Evolutionary conservation across 2,888 invertebrate species (phyloP), one percentile per base, ranked within the genome.

Genomic region (Lochmaea crataegi): DNA sequence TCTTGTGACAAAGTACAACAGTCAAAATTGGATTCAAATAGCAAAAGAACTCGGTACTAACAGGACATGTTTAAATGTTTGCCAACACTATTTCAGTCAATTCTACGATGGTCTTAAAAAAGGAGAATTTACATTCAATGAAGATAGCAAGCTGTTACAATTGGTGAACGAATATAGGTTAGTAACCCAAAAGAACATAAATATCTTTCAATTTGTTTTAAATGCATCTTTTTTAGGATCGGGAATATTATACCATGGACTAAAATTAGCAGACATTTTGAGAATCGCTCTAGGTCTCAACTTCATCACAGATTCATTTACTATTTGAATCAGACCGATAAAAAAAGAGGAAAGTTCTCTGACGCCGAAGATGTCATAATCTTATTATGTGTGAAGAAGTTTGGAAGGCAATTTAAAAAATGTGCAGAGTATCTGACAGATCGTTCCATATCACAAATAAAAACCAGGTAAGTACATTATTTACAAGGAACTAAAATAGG

Each of bases 161-260:
- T 85, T 93, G 1, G 89, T 96, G 0, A 89, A 91, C n/a, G 87
- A 87, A 74, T 90, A 91, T 76, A 90, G 88, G 76, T 66, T 41
- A 56, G 65, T 45, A 9, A 9, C 6, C 7, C 9, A 38, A 38
- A 9, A 38, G 32, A 38, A 38, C 32, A 32, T 26, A 32, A 32
- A 32, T 32, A 32, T 32, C 6, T 32, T 32, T 32, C 32, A 65
- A 45, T 16, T 11, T 32, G 4, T 18, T 32, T 38, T 9, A 38
- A 38, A 38, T 38, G 5, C 7, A 32, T 32, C 16, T 63, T 48
- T 63, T 90, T 91, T 76, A 90, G 88, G 76, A 88, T 91, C 70
- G 94, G 92, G 18, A 87, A 90, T 73, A 90, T 89, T 61, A 92
- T 95, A 76, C 92, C 94, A 0, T 96, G 96, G 95, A 89, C 90